phyloP scores from a whole-genome alignment of 1,140 invertebrate genomes.

The Tetragonula clypearis region DNA sequence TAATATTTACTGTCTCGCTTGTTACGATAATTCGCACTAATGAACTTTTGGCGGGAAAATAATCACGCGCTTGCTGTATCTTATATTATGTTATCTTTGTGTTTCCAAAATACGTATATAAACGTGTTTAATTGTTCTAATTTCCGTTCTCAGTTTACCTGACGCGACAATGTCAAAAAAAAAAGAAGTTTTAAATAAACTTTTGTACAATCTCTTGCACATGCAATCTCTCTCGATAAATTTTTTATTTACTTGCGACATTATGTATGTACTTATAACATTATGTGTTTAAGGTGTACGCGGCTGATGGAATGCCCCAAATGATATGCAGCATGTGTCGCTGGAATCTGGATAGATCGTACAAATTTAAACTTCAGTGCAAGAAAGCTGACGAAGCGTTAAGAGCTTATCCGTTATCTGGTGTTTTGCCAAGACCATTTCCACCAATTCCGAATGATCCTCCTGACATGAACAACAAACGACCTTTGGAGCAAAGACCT shows the following conservation, averaged over 20 bases:
- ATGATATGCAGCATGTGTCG: slow-evolving; percentile 87
- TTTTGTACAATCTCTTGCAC: neutral
- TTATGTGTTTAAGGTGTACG: slow-evolving; percentile 83
- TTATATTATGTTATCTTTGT: neutral
- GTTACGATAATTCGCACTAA: neutral
- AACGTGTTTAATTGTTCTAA: neutral
- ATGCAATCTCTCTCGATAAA: neutral
- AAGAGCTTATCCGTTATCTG: slow-evolving; percentile 85
- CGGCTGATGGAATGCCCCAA: slow-evolving; percentile 88
- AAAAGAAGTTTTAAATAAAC: neutral
- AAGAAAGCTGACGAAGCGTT: slow-evolving; percentile 87
- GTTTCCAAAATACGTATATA: neutral
- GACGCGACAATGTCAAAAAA: neutral
- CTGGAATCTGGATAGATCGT: slow-evolving; percentile 85
- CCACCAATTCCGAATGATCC: slow-evolving; percentile 74
- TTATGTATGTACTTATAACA: slow-evolving; percentile 57
- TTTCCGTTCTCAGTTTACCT: too few relatives aligned
- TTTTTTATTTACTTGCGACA: too few relatives aligned
- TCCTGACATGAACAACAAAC: slow-evolving; percentile 63
- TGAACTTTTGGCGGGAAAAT: slow-evolving; percentile 7
- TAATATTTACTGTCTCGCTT: neutral
- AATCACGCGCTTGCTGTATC: neutral
- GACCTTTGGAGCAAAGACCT: slow-evolving; percentile 66
- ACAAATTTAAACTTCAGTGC: slow-evolving; percentile 88
- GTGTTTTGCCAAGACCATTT: slow-evolving; percentile 83